phyloP scores from a whole-genome alignment of 1,140 invertebrate species.

The Apis florea region DNA sequence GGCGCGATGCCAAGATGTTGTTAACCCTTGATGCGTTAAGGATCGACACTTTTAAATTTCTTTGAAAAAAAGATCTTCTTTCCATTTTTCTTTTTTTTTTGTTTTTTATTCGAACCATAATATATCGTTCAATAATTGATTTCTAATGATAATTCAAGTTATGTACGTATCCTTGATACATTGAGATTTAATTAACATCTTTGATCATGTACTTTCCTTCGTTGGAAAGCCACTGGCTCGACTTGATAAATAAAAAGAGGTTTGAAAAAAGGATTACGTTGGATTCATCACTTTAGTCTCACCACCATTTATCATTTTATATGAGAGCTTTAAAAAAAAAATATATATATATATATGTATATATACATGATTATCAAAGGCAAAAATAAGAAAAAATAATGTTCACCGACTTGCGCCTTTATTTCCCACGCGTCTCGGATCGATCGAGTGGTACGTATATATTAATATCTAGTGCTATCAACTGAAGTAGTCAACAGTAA shows the following conservation, averaged over 20 bases:
- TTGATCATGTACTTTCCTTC: slow-evolving; percentile 71
- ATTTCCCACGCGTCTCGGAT: slow-evolving; percentile 81
- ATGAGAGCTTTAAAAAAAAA: slow-evolving; percentile 17
- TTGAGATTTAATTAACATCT: slow-evolving; percentile 69
- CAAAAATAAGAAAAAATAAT: slow-evolving; percentile 70
- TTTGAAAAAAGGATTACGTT: slow-evolving; percentile 67
- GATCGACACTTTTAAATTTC: neutral
- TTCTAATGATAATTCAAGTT: neutral
- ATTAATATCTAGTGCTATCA: slow-evolving; percentile 63
- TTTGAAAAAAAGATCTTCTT: neutral
- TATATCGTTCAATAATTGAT: neutral
- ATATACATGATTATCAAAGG: slow-evolving; percentile 34
- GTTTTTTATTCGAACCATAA: too few species aligned
- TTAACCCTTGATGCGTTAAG: slow-evolving; percentile 69
- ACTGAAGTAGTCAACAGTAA: slow-evolving; percentile 64
- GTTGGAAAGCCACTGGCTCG: slow-evolving; percentile 68
- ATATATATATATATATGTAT: neutral
- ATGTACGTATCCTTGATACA: slow-evolving; percentile 55
- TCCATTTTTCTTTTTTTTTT: too few species aligned
- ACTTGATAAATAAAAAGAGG: slow-evolving; percentile 74
- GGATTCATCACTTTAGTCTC: slow-evolving; percentile 61
- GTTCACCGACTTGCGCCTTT: slow-evolving; percentile 80
- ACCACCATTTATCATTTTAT: slow-evolving; percentile 53
- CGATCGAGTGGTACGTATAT: slow-evolving; percentile 80
- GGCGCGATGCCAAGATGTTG: slow-evolving; percentile 63